These are phyloP conservation scores for Tenthredo mesomela DNA, from an alignment of 2,888 invertebrate species.

Conservation along the genomic window DNA sequence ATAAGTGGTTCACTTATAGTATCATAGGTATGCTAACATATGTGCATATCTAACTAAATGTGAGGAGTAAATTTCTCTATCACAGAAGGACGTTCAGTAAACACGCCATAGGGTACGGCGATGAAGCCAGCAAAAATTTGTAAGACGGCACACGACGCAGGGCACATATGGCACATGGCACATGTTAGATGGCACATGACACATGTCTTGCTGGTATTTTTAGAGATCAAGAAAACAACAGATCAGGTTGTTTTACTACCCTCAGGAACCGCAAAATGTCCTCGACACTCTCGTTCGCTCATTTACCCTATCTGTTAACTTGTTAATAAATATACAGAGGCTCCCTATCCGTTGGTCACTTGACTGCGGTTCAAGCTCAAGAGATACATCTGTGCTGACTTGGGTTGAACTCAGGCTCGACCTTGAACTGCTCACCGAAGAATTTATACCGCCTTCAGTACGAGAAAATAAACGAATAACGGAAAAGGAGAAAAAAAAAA, in stretches of 20 bases:
- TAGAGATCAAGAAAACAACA: slow-evolving; percentile 45
- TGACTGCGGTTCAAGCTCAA: slow-evolving; percentile 1
- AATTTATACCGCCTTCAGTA: slow-evolving; percentile 2
- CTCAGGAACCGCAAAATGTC: slow-evolving; percentile 39
- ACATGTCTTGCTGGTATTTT: slow-evolving; percentile 49
- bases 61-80: not conserved
- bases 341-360: slow-evolving; percentile 8
- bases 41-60: not conserved
- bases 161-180: slow-evolving; percentile 33
- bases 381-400: slow-evolving; percentile 30
- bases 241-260: slow-evolving; percentile 46
- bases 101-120: not conserved
- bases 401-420: slow-evolving; percentile 16
- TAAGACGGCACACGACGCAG: slow-evolving; percentile 36
- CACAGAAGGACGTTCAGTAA: not conserved
- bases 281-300: slow-evolving; percentile 11
- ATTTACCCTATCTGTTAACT: not conserved
- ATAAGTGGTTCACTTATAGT: not conserved
- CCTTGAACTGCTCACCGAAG: slow-evolving; percentile 22
- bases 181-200: slow-evolving; percentile 49
- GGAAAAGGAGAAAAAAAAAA: not conserved
- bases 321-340: slow-evolving; percentile 18
- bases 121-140: slow-evolving; percentile 37
- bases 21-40: not conserved
- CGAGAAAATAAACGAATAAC: not conserved